A percentile compares a stretch with the other conserved stretches of the same genome.
Evolutionary conservation across 2,888 invertebrate species (phyloP).

Genomic region (Drosophila merina): DNA sequence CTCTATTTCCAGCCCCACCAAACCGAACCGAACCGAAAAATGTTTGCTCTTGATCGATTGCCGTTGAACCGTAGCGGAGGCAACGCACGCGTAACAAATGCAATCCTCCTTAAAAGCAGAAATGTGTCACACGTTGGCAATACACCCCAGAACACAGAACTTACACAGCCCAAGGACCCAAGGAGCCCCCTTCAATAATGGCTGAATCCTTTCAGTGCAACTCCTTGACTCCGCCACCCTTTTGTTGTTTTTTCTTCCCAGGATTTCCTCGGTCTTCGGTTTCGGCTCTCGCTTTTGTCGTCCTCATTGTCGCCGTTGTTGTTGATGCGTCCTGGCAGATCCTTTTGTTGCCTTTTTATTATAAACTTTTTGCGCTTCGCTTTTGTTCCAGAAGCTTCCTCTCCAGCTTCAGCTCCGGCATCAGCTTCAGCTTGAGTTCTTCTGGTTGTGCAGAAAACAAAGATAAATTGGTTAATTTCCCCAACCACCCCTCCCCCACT

Average conservation of each 20-base stretch:
- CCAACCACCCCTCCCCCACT: constrained; percentile 81
- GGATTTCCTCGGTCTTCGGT: constrained; percentile 29
- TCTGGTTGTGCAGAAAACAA: constrained; percentile 79
- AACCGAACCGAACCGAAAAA: constrained; percentile 53
- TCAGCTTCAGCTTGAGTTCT: constrained; percentile 36
- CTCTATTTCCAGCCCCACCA: constrained; percentile 11
- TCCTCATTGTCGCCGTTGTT: constrained; percentile 68
- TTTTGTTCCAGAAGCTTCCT: constrained; percentile 36
- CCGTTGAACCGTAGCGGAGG: constrained; percentile 74
- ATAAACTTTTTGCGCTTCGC: constrained; percentile 61
- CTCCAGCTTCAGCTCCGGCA: constrained; percentile 26
- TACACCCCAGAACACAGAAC: constrained; percentile 29
- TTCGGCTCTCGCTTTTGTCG: constrained; percentile 40
- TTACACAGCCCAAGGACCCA: neutral
- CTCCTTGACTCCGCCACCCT: constrained; percentile 55
- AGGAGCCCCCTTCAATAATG: constrained; percentile 53
- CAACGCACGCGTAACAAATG: constrained; percentile 78
- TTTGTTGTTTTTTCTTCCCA: constrained; percentile 32
- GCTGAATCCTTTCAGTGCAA: constrained; percentile 71
- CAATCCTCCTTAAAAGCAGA: constrained; percentile 81
- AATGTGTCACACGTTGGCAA: constrained; percentile 80
- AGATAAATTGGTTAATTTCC: constrained; percentile 84
- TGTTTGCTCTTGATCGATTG: constrained; percentile 80
- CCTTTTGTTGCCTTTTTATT: constrained; percentile 65
- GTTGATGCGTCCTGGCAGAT: constrained; percentile 59